Base-by-base conservation (phyloP, 1,140 invertebrate species). In the Lutraria rhynchaena region DNA sequence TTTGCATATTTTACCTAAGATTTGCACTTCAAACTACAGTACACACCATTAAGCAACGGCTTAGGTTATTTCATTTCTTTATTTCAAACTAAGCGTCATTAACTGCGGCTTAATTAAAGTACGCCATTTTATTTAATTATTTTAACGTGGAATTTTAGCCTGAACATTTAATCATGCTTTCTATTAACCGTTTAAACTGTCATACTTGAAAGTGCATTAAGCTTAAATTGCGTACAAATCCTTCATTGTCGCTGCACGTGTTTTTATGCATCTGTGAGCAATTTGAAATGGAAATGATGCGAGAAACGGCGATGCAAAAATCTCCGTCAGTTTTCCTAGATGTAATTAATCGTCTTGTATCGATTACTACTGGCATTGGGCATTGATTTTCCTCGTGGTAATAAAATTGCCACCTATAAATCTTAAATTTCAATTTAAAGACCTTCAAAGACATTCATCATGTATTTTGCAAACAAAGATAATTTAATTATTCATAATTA, bases 341-440 rank as follows among this genome's bases (percentile, higher is more conserved):
- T 46, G 37, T 65, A 65, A 65, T 65, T 65, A 65, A 65, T 65
- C 35, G 61, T 22, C 9, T 3, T 19, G 37, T 46, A 65, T 65
- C 31, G 61, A 65, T 65, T 44, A 65, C 35, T 44, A 11, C 13
- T 61, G 35, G 22, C 61, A 24, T 1, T 41, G 67, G 46, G 2
- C 49, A 70, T 70, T 53, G 67, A 70, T 70, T 53, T 70, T 53
- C 67, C 67, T 70, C 19, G 33, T 33, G 29, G 67, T 70, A 70
- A 70, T 70, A 53, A 70, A 70, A 53, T 70, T 53, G 67, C 53
- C 55, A 17, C 27, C n/a, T 33, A 74, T 74, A 74, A 74, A 74
- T 74, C 33, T 74, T 60, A 74, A 74, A 74, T 74, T 74, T 74
- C 71, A 74, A 74, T 74, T 74, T 74, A 74, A 74, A 74, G 53